Conservation (phyloP, 2,797 vertebrate genomes). For the Bovichtus diacanthus region DNA sequence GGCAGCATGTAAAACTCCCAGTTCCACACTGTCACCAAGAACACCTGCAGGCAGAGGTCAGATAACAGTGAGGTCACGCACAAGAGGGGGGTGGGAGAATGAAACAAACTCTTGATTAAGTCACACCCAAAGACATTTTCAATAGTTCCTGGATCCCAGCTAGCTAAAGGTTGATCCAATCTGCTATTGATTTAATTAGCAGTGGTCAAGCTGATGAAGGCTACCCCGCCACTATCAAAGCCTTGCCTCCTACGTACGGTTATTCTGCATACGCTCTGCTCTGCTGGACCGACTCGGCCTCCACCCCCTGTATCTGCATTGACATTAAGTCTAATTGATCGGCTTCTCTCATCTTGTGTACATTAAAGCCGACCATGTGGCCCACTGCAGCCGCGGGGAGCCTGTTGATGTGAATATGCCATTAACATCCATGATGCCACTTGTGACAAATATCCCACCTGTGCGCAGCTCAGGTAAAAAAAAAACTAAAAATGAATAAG, state of each 20-base stretch:
- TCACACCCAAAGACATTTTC: constrained; percentile 21
- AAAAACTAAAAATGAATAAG: constrained; percentile 55
- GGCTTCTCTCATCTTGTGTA: constrained; percentile 52
- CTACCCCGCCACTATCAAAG: constrained; percentile 35
- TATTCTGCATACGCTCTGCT: constrained; percentile 30
- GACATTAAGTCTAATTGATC: constrained; percentile 73
- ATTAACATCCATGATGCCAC: constrained; percentile 57
- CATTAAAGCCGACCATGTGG: constrained; percentile 59
- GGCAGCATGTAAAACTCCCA: constrained; percentile 97
- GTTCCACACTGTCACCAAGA: constrained; percentile 92
- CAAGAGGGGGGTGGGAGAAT: neutral
- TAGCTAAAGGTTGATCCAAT: constrained; percentile 32
- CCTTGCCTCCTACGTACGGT: neutral
- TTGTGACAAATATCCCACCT: constrained; percentile 59
- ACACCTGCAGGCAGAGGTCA: constrained; percentile 85
- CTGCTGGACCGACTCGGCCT: constrained; percentile 10
- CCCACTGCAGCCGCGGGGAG: constrained; percentile 50
- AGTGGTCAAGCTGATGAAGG: constrained; percentile 43
- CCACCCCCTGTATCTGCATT: constrained; percentile 42
- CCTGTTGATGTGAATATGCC: constrained; percentile 53
- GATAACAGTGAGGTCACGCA: constrained; percentile 27
- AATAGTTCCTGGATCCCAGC: constrained; percentile 16
- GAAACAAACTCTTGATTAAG: constrained; percentile 41
- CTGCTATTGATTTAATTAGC: constrained; percentile 37
- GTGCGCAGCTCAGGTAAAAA: constrained; percentile 46